Percentiles rank a stretch among this genome's conserved stretches.
phyloP scores from a whole-genome alignment of 2,888 invertebrate species.

The Junonia oenone region DNA sequence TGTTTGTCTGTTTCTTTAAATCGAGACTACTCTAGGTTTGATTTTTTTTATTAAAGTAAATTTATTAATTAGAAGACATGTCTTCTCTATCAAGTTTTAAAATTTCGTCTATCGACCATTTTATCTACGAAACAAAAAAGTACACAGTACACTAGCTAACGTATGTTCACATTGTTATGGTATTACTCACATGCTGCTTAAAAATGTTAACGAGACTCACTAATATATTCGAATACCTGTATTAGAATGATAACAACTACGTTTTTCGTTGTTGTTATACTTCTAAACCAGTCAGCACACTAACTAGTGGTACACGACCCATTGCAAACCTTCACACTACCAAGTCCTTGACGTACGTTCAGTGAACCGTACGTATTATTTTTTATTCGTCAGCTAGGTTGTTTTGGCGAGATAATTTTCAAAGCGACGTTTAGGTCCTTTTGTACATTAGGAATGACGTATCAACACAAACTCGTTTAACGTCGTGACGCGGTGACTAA shows the following conservation, averaged over 20 bases:
- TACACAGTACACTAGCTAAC: no score
- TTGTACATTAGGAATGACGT: conserved; percentile 39
- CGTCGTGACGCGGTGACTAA: conserved; percentile 36
- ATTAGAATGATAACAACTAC: neutral
- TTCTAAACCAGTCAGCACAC: neutral
- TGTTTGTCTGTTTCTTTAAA: no score
- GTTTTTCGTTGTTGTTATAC: neutral
- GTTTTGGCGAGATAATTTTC: conserved; percentile 7
- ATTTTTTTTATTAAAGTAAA: no score
- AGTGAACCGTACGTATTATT: conserved; percentile 19
- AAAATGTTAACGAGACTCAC: no score
- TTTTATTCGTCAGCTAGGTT: conserved; percentile 8
- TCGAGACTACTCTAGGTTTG: no score
- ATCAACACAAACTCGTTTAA: conserved; percentile 41
- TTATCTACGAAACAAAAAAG: no score
- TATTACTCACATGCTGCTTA: no score
- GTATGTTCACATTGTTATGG: no score
- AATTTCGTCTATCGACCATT: no score
- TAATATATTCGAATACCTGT: no score
- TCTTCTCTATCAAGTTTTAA: no score
- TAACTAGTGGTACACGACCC: neutral
- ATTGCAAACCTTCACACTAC: conserved; percentile 3
- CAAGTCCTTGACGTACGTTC: conserved; percentile 18
- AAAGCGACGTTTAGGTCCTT: conserved; percentile 30
- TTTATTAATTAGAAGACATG: no score